Evolutionary conservation across 2,113 vertebrate species (phyloP).

Genomic region (Plectropomus leopardus): DNA sequence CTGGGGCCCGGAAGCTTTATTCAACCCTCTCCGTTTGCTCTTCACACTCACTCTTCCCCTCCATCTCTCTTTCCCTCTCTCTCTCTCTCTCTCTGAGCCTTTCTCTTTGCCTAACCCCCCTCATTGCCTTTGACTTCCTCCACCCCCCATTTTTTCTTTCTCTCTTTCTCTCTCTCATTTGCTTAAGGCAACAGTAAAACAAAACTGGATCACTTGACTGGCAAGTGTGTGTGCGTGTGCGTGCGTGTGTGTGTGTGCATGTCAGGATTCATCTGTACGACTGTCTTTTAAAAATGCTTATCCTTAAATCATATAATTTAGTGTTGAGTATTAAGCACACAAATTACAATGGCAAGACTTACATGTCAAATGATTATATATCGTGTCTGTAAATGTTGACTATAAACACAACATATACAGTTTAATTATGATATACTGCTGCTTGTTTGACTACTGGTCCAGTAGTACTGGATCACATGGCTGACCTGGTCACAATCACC

Average conservation of each 20-base stretch:
- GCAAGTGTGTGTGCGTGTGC: constrained; percentile 3
- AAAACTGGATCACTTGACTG: constrained; percentile 38
- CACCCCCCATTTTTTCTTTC: constrained; percentile 39
- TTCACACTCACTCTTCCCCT: constrained; percentile 73
- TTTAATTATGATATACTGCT: no score
- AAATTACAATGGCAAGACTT: neutral
- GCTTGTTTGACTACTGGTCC: neutral
- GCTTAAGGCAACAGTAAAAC: constrained; percentile 42
- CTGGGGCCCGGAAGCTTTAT: constrained; percentile 80
- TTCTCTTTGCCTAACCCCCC: constrained; percentile 57
- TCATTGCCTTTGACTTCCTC: constrained; percentile 53
- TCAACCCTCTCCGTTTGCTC: constrained; percentile 74
- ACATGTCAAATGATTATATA: neutral
- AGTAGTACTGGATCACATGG: neutral
- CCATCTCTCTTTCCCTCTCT: constrained; percentile 56
- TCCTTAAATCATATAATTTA: constrained; percentile 16
- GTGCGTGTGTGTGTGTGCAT: neutral
- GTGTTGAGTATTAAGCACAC: neutral
- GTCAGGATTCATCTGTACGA: neutral
- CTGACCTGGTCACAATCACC: neutral
- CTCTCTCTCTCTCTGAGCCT: constrained; percentile 42
- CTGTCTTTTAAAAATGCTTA: neutral
- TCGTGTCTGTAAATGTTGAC: neutral
- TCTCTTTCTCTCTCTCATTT: constrained; percentile 46
- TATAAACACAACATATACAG: neutral